Evolutionary conservation across 2,888 invertebrate genomes (phyloP), one percentile per base, ranked within the genome.

Genomic region (Alsophila aescularia): DNA sequence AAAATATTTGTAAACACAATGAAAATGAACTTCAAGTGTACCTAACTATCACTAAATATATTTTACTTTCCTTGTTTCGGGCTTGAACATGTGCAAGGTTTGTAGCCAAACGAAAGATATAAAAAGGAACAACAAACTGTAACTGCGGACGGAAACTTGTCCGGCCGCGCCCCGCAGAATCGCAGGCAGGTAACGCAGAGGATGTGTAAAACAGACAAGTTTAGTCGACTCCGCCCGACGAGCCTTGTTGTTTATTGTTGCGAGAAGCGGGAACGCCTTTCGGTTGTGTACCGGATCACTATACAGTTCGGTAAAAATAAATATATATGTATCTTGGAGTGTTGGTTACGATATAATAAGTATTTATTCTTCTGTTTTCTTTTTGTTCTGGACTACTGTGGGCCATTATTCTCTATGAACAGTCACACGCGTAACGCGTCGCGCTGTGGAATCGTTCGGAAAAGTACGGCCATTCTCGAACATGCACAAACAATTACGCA

Each of bases 201-300:
- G 58, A 54, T 48, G 54, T 52, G 58, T 41, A 35, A 40, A 54
- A 39, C 34, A 35, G 31, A n/a, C 43, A 35, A 53, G 48, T 58
- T 48, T 15, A 15, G 45, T 13, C 12, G 14, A 16, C 21, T 34
- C n/a, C 36, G n/a, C 40, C 48, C 60, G 60, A 50, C 62, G 60
- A 62, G 52, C 62, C 66, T 59, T 60, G 55, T 27, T 64, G 62
- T 66, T 60, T 64, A 62, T 59, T 50, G 49, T 35, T 32, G 36
- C 39, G 27, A 42, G 45, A 24, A 34, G 45, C 9, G 21, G 4
- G 0, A 10, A 10, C 8, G 3, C 43, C 10, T 34, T 18, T 4
- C 15, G 21, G 12, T 0, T n/a, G 0, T 31, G 10, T 27, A 8
- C 14, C 27, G 14, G 14, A 13, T 10, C 13, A 40, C 40, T 27